Evolutionary conservation across 2,797 vertebrate species (phyloP).

Genomic region (Podargus strigoides): DNA sequence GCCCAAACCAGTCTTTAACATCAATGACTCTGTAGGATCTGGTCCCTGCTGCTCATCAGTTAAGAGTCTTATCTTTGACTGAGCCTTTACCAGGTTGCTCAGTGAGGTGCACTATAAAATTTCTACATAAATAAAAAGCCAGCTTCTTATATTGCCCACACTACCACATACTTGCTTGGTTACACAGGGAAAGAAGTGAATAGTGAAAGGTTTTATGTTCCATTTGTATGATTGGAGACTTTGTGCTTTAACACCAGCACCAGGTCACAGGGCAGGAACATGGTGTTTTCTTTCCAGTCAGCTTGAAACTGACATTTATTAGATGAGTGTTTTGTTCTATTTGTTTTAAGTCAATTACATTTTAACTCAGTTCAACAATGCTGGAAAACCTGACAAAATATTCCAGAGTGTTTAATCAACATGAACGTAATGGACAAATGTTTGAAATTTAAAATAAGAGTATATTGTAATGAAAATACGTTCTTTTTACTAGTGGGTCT

Average conservation of each 20-base stretch:
- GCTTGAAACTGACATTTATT: slow-evolving; percentile 51
- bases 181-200: slow-evolving; percentile 11
- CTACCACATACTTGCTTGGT: not conserved
- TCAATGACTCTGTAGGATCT: not conserved
- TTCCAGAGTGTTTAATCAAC: slow-evolving; percentile 25
- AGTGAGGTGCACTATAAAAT: not conserved
- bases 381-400: slow-evolving; percentile 48
- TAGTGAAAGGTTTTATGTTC: slow-evolving; percentile 53
- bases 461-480: not conserved
- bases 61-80: not conserved
- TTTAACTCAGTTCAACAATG: slow-evolving; percentile 51
- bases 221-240: slow-evolving; percentile 50
- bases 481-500: not conserved
- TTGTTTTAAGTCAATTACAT: slow-evolving; percentile 41
- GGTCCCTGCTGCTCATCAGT: not conserved
- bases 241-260: slow-evolving; percentile 34
- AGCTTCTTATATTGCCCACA: not conserved
- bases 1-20: not conserved
- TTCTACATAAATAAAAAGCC: not conserved
- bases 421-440: not conserved
- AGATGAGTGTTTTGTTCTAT: slow-evolving; percentile 46
- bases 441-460: not conserved
- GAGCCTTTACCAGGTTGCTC: not conserved
- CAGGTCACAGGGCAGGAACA: slow-evolving; percentile 46
- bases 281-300: slow-evolving; percentile 58